These are phyloP conservation scores for Drosophila pseudoananassae DNA, from an alignment of 1,140 invertebrate species.

Conservation along the genomic window DNA sequence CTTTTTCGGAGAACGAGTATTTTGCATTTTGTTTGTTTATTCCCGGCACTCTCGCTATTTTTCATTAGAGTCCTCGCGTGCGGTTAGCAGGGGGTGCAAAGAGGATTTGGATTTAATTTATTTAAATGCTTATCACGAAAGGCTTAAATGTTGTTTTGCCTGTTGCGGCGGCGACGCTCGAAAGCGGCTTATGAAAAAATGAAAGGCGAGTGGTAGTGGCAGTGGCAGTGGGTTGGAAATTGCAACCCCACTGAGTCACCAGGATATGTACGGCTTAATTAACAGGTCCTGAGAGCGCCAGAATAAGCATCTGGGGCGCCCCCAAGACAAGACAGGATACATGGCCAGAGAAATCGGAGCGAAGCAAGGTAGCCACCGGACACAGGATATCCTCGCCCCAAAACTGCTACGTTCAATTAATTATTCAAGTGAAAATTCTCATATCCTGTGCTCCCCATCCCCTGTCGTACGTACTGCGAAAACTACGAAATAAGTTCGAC, in stretches of 20 bases:
- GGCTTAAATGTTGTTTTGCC: conserved; percentile 80
- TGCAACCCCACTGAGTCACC: conserved; percentile 21
- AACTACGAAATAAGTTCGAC: conserved; percentile 77
- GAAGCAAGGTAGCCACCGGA: conserved; percentile 6
- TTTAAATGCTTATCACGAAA: conserved; percentile 82
- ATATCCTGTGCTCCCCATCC: conserved; percentile 49
- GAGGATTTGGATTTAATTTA: conserved; percentile 77
- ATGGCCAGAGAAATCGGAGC: conserved; percentile 23
- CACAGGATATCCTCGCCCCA: conserved; percentile 16
- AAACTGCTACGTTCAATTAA: conserved; percentile 73
- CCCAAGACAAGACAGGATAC: conserved; percentile 48
- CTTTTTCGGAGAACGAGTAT: conserved; percentile 25
- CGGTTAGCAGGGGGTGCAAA: conserved; percentile 45
- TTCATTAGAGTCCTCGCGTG: conserved; percentile 72
- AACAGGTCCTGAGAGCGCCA: conserved; percentile 25
- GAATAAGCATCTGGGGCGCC: conserved; percentile 5
- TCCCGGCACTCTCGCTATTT: conserved; percentile 69
- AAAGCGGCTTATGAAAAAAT: conserved; percentile 75
- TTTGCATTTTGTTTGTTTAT: conserved; percentile 52
- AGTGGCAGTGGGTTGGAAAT: conserved; percentile 17
- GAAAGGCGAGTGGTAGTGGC: conserved; percentile 10
- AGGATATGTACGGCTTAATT: conserved; percentile 64
- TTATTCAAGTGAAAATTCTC: conserved; percentile 84
- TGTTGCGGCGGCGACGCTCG: conserved; percentile 72
- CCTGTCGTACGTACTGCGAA: conserved; percentile 7